A percentile compares a stretch with the other conserved stretches of the same genome.
phyloP scores from a whole-genome alignment of 2,113 vertebrate species.

The Erythrocebus patas region DNA sequence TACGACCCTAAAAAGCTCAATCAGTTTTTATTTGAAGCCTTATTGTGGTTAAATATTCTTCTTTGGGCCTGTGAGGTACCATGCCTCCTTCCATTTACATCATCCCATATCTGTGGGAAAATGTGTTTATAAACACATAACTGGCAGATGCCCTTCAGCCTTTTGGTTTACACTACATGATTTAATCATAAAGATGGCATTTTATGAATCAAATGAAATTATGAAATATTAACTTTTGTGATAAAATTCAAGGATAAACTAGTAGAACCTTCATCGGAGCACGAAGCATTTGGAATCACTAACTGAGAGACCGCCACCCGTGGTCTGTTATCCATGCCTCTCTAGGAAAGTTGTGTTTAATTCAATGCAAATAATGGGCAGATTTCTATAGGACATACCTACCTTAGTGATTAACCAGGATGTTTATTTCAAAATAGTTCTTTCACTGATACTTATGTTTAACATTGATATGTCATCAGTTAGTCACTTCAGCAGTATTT shows the following conservation, averaged over 20 bases:
- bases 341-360: slow-evolving; percentile 39
- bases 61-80: not conserved
- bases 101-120: not conserved
- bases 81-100: not conserved
- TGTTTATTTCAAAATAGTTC: slow-evolving; percentile 44
- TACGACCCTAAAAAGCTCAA: not conserved
- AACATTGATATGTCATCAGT: not conserved
- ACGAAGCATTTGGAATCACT: not conserved
- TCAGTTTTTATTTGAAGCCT: not conserved
- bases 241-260: slow-evolving; percentile 13
- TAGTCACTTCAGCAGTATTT: slow-evolving; percentile 12
- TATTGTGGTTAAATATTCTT: not conserved
- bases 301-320: not conserved
- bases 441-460: slow-evolving; percentile 45
- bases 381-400: not conserved
- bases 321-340: not conserved
- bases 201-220: slow-evolving; percentile 27
- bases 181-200: not conserved
- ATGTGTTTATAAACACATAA: slow-evolving; percentile 23
- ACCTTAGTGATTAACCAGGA: not conserved
- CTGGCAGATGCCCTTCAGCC: not conserved
- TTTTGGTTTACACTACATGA: not conserved
- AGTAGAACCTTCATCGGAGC: slow-evolving; percentile 1
- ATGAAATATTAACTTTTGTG: not conserved
- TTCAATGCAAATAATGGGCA: not conserved